These are phyloP conservation scores for Drosophila bipectinata DNA, from an alignment of 1,140 invertebrate genomes.

Conservation along the genomic window DNA sequence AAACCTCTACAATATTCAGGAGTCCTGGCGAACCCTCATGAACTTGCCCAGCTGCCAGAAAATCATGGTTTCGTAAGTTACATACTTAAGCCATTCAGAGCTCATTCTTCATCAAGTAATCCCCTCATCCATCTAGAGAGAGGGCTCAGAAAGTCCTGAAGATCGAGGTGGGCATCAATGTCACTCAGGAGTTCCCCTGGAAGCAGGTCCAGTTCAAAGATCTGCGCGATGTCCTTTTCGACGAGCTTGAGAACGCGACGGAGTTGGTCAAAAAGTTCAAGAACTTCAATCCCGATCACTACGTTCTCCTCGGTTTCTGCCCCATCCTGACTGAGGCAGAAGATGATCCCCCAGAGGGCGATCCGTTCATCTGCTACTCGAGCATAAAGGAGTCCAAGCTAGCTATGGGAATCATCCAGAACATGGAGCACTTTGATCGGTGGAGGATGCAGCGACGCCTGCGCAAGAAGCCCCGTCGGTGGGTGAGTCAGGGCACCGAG, in stretches of 20 bases:
- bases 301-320: slow-evolving; percentile 89
- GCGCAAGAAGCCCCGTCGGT: slow-evolving; percentile 86
- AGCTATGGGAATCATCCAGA: slow-evolving; percentile 85
- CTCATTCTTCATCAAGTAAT: neutral
- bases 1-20: slow-evolving; percentile 57
- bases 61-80: slow-evolving; percentile 74
- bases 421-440: slow-evolving; percentile 87
- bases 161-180: slow-evolving; percentile 85
- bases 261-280: slow-evolving; percentile 84
- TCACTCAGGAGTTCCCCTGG: slow-evolving; percentile 91
- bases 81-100: neutral
- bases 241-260: slow-evolving; percentile 84
- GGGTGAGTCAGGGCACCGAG: slow-evolving; percentile 88
- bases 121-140: slow-evolving; percentile 15
- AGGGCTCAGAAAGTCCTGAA: slow-evolving; percentile 84
- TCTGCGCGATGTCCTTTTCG: slow-evolving; percentile 86
- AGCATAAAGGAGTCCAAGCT: slow-evolving; percentile 84
- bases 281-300: slow-evolving; percentile 84
- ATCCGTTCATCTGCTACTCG: slow-evolving; percentile 87
- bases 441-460: slow-evolving; percentile 86
- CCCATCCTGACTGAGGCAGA: slow-evolving; percentile 86
- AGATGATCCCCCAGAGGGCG: slow-evolving; percentile 86
- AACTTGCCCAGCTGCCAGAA: slow-evolving; percentile 59
- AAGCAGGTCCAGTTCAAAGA: slow-evolving; percentile 87
- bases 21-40: slow-evolving; percentile 71